phyloP scores from a whole-genome alignment of 1,140 invertebrate species.

The Macrotrachela quadricornifera region DNA sequence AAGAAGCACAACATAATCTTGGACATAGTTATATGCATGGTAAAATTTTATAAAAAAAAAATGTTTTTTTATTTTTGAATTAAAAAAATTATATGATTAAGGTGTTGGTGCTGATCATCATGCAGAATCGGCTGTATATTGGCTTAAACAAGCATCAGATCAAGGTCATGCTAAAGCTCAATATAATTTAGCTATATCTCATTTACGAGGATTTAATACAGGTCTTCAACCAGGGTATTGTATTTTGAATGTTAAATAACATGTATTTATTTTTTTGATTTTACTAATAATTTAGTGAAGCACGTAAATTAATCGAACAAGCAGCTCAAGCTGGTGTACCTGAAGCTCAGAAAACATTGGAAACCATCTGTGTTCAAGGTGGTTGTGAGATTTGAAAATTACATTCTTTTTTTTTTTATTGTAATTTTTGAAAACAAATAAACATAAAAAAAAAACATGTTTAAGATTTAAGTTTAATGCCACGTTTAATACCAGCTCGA shows the following conservation, averaged over 20 bases:
- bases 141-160: constrained; percentile 36
- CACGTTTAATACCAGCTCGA: constrained; percentile 44
- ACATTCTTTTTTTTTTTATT: too few species aligned
- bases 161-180: constrained; percentile 37
- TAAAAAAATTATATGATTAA: constrained; percentile 10
- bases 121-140: constrained; percentile 32
- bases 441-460: too few species aligned
- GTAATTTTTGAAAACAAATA: too few species aligned
- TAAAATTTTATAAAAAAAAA: constrained; percentile 11
- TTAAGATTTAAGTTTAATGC: constrained; percentile 16
- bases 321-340: constrained; percentile 26
- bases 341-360: constrained; percentile 22
- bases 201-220: constrained; percentile 30
- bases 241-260: neutral
- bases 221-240: neutral
- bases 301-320: constrained; percentile 22
- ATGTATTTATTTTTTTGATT: neutral
- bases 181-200: constrained; percentile 37
- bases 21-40: constrained; percentile 36
- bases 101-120: constrained; percentile 33
- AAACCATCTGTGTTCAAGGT: constrained; percentile 23
- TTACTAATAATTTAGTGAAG: constrained; percentile 18
- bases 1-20: constrained; percentile 35
- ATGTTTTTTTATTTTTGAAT: neutral
- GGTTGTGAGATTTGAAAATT: constrained; percentile 8